Conservation (phyloP, 2,113 vertebrate species). For the Thunnus maccoyii region DNA sequence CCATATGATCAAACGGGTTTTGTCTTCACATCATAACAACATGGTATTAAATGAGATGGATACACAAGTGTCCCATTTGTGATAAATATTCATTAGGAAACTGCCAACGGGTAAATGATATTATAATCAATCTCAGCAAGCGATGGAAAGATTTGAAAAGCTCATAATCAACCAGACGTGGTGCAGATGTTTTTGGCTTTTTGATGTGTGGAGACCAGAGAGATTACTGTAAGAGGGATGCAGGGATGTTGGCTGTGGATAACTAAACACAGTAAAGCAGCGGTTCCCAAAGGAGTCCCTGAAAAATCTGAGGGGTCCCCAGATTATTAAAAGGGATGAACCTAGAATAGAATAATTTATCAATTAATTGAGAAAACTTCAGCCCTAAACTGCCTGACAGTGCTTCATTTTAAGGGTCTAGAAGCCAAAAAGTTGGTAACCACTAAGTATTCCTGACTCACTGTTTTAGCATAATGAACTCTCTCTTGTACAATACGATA, state of each 20-base stretch:
- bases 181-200: not conserved
- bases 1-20: not conserved
- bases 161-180: not conserved
- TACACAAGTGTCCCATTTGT: conserved; percentile 30
- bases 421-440: too few species aligned
- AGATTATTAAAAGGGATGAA: too few species aligned
- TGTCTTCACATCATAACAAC: not conserved
- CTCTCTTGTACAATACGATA: too few species aligned
- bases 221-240: not conserved
- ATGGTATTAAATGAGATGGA: conserved; percentile 25
- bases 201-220: not conserved
- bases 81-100: conserved; percentile 42
- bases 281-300: not conserved
- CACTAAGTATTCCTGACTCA: too few species aligned
- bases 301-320: too few species aligned
- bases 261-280: not conserved
- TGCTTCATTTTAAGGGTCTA: too few species aligned
- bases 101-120: conserved; percentile 22
- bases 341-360: too few species aligned
- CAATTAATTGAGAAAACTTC: too few species aligned
- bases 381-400: too few species aligned
- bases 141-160: conserved; percentile 13
- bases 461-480: too few species aligned
- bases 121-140: conserved; percentile 35
- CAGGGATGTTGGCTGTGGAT: not conserved